Evolutionary conservation across 2,888 invertebrate genomes (phyloP).

Genomic region (Callyntrura sp.): DNA sequence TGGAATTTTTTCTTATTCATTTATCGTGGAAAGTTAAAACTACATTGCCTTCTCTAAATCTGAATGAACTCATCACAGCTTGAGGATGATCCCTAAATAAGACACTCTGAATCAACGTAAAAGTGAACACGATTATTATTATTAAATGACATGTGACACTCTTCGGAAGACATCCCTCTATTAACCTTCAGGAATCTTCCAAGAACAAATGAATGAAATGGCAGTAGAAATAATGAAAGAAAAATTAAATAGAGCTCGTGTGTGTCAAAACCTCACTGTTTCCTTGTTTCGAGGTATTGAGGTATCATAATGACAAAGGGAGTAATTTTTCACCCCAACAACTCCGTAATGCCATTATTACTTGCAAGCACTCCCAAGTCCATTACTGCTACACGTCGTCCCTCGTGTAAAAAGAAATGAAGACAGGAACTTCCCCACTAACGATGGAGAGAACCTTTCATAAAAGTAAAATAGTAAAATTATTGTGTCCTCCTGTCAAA

Average conservation of each 20-base stretch:
- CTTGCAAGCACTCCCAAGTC: too few relatives aligned
- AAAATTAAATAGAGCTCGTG: not conserved
- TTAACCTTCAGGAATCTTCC: not conserved
- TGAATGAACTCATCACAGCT: not conserved
- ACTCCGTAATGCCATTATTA: constrained; percentile 69
- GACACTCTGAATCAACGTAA: too few relatives aligned
- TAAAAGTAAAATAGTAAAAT: constrained; percentile 70
- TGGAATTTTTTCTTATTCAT: too few relatives aligned
- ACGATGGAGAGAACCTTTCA: constrained; percentile 64
- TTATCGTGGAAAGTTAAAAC: too few relatives aligned
- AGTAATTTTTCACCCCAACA: constrained; percentile 83
- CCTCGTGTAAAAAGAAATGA: constrained; percentile 2
- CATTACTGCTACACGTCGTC: too few relatives aligned
- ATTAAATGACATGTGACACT: constrained; percentile 26
- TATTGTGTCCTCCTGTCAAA: constrained; percentile 83
- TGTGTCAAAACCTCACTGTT: not conserved
- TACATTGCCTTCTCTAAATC: not conserved
- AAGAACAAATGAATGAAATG: constrained; percentile 7
- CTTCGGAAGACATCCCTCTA: constrained; percentile 17
- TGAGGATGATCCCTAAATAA: too few relatives aligned
- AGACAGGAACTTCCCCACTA: not conserved
- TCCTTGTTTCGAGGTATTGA: constrained; percentile 34
- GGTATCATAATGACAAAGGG: constrained; percentile 54
- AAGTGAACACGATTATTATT: too few relatives aligned
- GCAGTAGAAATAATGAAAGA: constrained; percentile 10